Conservation (phyloP, 2,888 invertebrate genomes). For the Drosophila leonis region DNA sequence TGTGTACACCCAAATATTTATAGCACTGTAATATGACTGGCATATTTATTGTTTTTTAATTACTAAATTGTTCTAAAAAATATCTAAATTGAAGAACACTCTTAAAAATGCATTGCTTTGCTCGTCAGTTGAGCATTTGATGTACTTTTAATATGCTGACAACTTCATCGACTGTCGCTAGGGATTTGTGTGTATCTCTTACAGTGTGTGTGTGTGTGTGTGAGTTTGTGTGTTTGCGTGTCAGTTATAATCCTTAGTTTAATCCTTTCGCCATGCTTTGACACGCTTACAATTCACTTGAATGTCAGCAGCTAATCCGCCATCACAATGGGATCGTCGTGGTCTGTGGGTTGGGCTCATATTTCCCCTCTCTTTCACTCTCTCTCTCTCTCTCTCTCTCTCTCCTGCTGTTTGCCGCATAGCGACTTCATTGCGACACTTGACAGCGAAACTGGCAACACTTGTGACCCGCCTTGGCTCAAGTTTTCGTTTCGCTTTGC, state of each 20-base stretch:
- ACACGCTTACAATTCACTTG: slow-evolving; percentile 79
- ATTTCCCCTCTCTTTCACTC: background rate
- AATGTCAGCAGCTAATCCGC: slow-evolving; percentile 78
- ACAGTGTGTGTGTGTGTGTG: slow-evolving; percentile 5
- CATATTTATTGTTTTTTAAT: background rate
- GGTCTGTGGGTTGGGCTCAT: slow-evolving; percentile 26
- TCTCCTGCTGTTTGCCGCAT: background rate
- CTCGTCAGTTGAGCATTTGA: background rate
- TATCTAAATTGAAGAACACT: background rate
- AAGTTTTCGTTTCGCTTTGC: slow-evolving; percentile 68
- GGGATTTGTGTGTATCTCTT: slow-evolving; percentile 9
- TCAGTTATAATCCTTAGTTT: slow-evolving; percentile 71
- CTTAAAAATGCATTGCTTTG: slow-evolving; percentile 3
- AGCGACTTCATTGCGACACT: slow-evolving; percentile 55
- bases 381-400: background rate
- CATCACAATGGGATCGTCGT: slow-evolving; percentile 63
- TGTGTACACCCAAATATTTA: no score
- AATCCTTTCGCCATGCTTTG: slow-evolving; percentile 78
- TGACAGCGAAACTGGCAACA: slow-evolving; percentile 61
- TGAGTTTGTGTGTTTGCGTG: slow-evolving; percentile 26
- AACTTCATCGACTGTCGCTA: slow-evolving; percentile 32
- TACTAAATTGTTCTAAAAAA: background rate
- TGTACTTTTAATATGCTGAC: slow-evolving; percentile 34
- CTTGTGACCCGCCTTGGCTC: slow-evolving; percentile 73
- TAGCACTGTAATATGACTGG: no score